Conservation (phyloP, 1,140 invertebrate genomes). For the Popillia japonica region DNA sequence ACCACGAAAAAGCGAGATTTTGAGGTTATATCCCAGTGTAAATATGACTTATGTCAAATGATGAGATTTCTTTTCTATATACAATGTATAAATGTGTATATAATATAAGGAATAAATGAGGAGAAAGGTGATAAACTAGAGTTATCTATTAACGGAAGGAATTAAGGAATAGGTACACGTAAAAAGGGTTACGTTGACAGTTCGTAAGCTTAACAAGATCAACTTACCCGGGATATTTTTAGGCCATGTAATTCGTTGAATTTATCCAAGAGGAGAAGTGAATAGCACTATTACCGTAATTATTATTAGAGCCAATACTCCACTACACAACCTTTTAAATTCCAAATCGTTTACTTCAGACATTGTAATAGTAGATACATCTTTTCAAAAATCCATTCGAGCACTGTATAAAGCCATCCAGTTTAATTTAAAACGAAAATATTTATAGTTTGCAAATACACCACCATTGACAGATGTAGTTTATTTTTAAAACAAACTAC, state of each 20-base stretch:
- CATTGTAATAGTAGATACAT: too few species aligned
- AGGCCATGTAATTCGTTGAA: neutral
- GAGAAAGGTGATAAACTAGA: neutral
- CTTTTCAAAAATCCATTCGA: too few species aligned
- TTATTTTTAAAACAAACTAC: slow-evolving; percentile 13
- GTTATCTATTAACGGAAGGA: too few species aligned
- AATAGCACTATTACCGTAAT: neutral
- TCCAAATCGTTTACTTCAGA: too few species aligned
- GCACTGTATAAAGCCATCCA: neutral
- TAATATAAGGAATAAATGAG: too few species aligned
- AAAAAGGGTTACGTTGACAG: neutral
- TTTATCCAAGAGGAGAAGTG: neutral
- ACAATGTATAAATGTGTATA: too few species aligned
- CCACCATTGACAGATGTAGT: neutral
- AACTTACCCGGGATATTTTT: slow-evolving; percentile 17
- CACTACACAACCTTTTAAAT: too few species aligned
- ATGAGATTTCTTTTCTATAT: too few species aligned
- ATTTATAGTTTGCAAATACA: neutral
- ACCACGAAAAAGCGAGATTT: neutral
- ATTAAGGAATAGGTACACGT: too few species aligned
- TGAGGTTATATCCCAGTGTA: too few species aligned
- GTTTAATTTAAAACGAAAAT: neutral
- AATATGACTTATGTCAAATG: too few species aligned
- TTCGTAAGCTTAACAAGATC: neutral
- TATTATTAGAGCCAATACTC: too few species aligned